Conservation (phyloP, 2,888 invertebrate genomes). For the Thereva unica region DNA sequence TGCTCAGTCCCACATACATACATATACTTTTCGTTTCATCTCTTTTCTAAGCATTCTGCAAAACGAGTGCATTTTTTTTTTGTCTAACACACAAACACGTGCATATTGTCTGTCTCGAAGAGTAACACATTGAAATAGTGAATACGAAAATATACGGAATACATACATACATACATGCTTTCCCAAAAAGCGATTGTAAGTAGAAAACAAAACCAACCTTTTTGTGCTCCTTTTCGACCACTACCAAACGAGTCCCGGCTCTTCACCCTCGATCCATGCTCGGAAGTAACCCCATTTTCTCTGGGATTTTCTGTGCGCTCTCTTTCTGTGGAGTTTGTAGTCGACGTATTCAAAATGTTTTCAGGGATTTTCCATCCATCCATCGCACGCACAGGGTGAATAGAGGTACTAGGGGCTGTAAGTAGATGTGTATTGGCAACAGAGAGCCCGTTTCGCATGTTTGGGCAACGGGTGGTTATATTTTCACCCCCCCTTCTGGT, state of each 20-base stretch:
- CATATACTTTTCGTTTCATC: slow-evolving; percentile 5
- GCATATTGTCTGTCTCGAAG: no score
- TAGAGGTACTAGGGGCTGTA: no score
- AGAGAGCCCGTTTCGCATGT: no score
- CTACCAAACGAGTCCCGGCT: slow-evolving; percentile 35
- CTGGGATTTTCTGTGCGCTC: slow-evolving; percentile 28
- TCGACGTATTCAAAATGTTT: slow-evolving; percentile 18
- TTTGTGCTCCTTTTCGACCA: slow-evolving; percentile 31
- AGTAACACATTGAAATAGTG: no score
- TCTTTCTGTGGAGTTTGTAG: slow-evolving; percentile 26
- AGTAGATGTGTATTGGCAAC: no score
- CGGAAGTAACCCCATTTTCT: slow-evolving; percentile 8
- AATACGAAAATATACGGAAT: not conserved
- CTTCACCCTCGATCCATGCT: slow-evolving; percentile 20
- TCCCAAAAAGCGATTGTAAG: slow-evolving; percentile 15
- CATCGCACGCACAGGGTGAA: no score
- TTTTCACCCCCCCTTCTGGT: no score
- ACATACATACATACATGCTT: slow-evolving; percentile 7
- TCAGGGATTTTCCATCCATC: slow-evolving; percentile 5
- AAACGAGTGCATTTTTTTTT: slow-evolving; percentile 3
- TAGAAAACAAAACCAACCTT: slow-evolving; percentile 31
- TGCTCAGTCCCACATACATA: not conserved
- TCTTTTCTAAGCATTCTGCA: slow-evolving; percentile 28
- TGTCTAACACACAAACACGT: slow-evolving; percentile 14
- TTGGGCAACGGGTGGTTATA: no score